Evolutionary conservation across 2,888 invertebrate species (phyloP).

Genomic region (Tillus elongatus): DNA sequence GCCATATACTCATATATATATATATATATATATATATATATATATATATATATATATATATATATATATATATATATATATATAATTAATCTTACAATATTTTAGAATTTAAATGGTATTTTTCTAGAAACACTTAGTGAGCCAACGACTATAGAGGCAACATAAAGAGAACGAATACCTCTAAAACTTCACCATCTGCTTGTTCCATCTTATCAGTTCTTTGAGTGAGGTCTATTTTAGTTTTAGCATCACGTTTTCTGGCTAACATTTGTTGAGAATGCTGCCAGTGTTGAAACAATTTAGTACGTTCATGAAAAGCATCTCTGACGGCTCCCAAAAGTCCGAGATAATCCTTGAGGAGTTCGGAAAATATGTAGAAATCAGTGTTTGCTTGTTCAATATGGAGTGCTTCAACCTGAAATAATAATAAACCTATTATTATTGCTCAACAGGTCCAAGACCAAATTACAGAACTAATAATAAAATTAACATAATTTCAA

Average conservation of each 20-base stretch:
- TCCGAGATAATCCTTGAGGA: constrained; percentile 88
- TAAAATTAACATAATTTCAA: too few species aligned
- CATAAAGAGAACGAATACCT: constrained; percentile 50
- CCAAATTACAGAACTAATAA: too few species aligned
- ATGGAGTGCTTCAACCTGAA: constrained; percentile 74
- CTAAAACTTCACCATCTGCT: constrained; percentile 83
- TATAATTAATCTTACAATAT: too few species aligned
- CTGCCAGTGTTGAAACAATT: constrained; percentile 94
- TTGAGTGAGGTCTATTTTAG: constrained; percentile 82
- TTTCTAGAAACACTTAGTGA: too few species aligned
- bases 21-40: too few species aligned
- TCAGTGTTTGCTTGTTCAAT: constrained; percentile 92
- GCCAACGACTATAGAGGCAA: too few species aligned
- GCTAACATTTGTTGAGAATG: constrained; percentile 90
- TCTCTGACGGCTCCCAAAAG: constrained; percentile 87
- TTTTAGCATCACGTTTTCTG: constrained; percentile 89
- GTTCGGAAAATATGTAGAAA: constrained; percentile 86
- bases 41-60: too few species aligned
- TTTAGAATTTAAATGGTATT: too few species aligned
- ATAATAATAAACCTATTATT: too few species aligned
- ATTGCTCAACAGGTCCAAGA: too few species aligned
- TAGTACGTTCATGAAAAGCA: constrained; percentile 63
- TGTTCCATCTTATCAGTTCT: constrained; percentile 84
- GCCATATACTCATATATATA: too few species aligned
- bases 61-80: too few species aligned